Evolutionary conservation across 2,113 vertebrate species (phyloP).

Genomic region (Petrocephalus microphthalmus): DNA sequence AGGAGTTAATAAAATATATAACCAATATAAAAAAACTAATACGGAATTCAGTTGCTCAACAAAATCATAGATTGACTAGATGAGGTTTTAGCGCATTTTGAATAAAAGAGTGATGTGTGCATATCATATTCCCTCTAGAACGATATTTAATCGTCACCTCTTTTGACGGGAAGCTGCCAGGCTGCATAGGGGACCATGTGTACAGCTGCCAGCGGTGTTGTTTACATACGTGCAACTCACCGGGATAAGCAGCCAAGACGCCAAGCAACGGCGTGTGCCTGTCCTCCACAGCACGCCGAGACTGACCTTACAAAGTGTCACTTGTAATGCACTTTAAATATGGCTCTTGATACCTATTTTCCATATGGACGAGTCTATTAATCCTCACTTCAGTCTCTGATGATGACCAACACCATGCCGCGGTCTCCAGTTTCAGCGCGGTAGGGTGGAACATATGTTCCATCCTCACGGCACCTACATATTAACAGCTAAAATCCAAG

Average conservation of each 20-base stretch:
- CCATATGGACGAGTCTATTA: constrained; percentile 20
- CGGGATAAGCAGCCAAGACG: background rate
- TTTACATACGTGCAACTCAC: background rate
- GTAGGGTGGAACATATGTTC: background rate
- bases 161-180: background rate
- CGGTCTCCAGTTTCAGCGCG: constrained; percentile 12
- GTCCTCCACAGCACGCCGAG: background rate
- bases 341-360: constrained; percentile 8
- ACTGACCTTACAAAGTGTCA: constrained; percentile 34
- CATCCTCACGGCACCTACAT: constrained; percentile 30
- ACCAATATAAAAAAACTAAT: background rate
- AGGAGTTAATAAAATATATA: background rate
- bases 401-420: constrained; percentile 10
- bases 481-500: constrained; percentile 15
- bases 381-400: constrained; percentile 21
- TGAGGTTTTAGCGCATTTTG: background rate
- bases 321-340: constrained; percentile 26
- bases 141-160: background rate
- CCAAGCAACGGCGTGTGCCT: background rate
- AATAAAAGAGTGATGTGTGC: background rate
- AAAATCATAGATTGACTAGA: background rate
- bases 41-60: background rate
- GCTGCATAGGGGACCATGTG: background rate
- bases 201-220: background rate
- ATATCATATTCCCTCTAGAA: background rate